A percentile compares a stretch with the other conserved stretches of the same genome.
phyloP scores from a whole-genome alignment of 1,140 invertebrate species.

The Dryas iulia region DNA sequence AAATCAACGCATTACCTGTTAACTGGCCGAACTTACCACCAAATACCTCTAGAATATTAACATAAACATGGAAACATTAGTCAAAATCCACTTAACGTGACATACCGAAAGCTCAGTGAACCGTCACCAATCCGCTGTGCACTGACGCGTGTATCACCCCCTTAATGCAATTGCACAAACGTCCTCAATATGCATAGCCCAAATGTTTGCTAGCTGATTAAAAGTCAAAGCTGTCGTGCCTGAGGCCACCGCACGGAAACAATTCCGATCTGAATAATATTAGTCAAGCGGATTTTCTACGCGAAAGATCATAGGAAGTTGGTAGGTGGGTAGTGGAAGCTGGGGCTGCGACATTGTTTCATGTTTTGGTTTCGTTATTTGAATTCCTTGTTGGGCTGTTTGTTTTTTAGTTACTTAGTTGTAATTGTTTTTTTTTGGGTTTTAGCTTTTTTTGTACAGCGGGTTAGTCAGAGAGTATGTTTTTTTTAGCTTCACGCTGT shows the following conservation, averaged over 20 bases:
- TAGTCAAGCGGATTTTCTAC: slow-evolving; percentile 52
- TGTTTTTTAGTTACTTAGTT: too few species aligned
- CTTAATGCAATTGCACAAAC: slow-evolving; percentile 67
- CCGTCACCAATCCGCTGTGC: slow-evolving; percentile 37
- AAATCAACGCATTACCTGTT: too few species aligned
- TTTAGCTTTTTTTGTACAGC: too few species aligned
- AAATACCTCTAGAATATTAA: too few species aligned
- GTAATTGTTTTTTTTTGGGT: too few species aligned
- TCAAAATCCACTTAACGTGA: slow-evolving; percentile 32
- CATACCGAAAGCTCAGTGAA: slow-evolving; percentile 41
- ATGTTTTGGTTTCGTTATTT: background rate
- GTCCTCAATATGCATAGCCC: slow-evolving; percentile 59
- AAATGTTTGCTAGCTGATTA: slow-evolving; percentile 71
- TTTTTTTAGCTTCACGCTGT: too few species aligned
- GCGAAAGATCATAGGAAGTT: slow-evolving; percentile 53
- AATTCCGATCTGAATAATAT: slow-evolving; percentile 59
- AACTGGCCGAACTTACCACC: too few species aligned
- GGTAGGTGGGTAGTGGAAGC: too few species aligned
- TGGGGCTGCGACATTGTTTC: slow-evolving; percentile 17
- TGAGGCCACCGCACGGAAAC: slow-evolving; percentile 46
- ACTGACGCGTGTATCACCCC: slow-evolving; percentile 41
- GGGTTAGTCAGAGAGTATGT: too few species aligned
- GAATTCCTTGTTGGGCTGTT: background rate
- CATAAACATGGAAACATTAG: slow-evolving; percentile 7
- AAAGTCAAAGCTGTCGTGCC: slow-evolving; percentile 70